Evolutionary conservation across 2,888 invertebrate species (phyloP), one percentile per base, ranked within the genome.

Genomic region (Caenorhabditis sp.): DNA sequence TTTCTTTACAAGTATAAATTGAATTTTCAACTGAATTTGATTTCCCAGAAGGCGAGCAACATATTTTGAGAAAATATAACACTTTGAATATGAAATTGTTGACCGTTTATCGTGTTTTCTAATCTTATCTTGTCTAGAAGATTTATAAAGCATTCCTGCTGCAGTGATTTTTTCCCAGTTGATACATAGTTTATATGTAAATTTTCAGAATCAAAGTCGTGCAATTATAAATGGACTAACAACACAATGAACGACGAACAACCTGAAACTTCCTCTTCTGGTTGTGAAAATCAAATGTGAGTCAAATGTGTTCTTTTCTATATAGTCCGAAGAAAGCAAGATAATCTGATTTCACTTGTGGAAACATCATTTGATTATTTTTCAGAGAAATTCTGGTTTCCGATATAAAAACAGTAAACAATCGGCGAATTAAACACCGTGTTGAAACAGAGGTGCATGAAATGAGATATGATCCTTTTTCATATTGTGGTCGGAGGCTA

Each of bases 241-340:
- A 58, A 31, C 17, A 19, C 10, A 43, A 73, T 73, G 73, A 73
- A 68, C 64, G 68, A 62, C 26, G 73, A 73, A 37, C 65, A 58
- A 19, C 68, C 65, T 24, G 73, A 73, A 62, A 68, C 73, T 50
- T 73, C 68, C 57, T 73, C 73, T 37, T 68, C 68, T 62, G 73
- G 73, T 59, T 73, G 73, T 61, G 73, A 73, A 58, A 61, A 73
- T 66, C 73, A 73, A 31, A 73, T 73, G 73, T 73, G 50, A 58
- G 64, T 64, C 14, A 19, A 8, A 12, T 17, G 49, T 36, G n/a
- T 60, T 26, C 10, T n/a, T 5, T 21, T 19, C 21, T 51, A 17
- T 51, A 17, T 6, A 17, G 3, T n/a, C 51, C n/a, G 10, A 8
- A 17, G 49, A 12, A 23, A 21, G 19, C 59, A 23, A 26, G 10